These are phyloP conservation scores for Cyprinodon variegatus DNA, from an alignment of 2,113 vertebrate species.

Conservation along the genomic window DNA sequence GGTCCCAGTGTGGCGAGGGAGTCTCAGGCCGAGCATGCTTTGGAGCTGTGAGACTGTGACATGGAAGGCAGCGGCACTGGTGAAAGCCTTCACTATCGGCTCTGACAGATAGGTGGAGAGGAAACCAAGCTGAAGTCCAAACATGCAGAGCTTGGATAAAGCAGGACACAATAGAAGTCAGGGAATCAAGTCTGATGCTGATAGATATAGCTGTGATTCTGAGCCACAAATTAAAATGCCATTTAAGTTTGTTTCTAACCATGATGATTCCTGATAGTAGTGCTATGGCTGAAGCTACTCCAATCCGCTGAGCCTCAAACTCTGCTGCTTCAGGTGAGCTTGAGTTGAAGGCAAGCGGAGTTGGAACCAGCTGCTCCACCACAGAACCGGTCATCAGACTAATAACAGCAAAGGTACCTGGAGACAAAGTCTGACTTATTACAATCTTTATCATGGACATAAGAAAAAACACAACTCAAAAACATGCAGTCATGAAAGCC, in stretches of 20 bases:
- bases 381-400: conserved; percentile 91
- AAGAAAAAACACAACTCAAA: no score
- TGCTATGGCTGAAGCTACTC: conserved; percentile 85
- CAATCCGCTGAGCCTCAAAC: conserved; percentile 84
- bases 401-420: conserved; percentile 92
- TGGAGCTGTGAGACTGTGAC: conserved; percentile 90
- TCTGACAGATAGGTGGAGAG: conserved; percentile 91
- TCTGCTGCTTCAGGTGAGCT: conserved; percentile 76
- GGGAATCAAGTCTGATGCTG: accelerated
- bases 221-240: background rate
- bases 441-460: no score
- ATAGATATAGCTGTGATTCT: background rate
- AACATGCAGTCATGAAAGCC: no score
- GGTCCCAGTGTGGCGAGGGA: conserved; percentile 85
- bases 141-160: conserved; percentile 85
- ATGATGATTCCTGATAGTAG: conserved; percentile 88
- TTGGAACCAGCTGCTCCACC: conserved; percentile 87
- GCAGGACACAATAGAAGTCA: background rate
- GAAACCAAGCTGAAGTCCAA: conserved; percentile 87
- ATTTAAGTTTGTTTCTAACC: conserved; percentile 66
- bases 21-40: conserved; percentile 87
- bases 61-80: conserved; percentile 89
- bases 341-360: conserved; percentile 77
- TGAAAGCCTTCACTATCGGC: conserved; percentile 92
- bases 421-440: background rate